Conservation (phyloP, 2,888 invertebrate genomes). For the Anarsia innoxiella region DNA sequence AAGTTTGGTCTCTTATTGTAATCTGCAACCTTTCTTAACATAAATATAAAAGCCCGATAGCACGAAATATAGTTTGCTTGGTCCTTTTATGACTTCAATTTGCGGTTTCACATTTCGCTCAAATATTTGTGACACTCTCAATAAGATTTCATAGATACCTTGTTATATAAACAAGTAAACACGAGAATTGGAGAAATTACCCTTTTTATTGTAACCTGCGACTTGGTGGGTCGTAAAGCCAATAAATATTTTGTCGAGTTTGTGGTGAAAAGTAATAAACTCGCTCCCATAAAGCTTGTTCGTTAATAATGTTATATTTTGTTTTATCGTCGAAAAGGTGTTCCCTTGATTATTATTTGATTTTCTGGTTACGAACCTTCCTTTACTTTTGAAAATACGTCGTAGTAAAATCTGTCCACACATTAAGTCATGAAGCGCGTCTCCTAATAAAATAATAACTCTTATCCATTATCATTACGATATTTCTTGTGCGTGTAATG, state of each 20-base stretch:
- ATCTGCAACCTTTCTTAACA: background rate
- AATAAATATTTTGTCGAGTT: slow-evolving; percentile 36
- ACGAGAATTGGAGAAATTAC: slow-evolving; percentile 20
- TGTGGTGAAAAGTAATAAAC: slow-evolving; percentile 29
- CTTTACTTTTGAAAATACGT: background rate
- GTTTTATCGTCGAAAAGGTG: slow-evolving; percentile 31
- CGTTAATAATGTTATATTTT: slow-evolving; percentile 29
- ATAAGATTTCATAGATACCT: too few species aligned
- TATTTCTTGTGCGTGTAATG: too few species aligned
- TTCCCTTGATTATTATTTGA: slow-evolving; percentile 17
- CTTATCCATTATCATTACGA: too few species aligned
- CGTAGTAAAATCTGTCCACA: too few species aligned
- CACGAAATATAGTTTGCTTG: too few species aligned
- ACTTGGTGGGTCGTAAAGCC: slow-evolving; percentile 19
- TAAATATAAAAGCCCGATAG: background rate
- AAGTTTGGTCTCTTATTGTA: background rate
- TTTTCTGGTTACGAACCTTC: slow-evolving; percentile 6
- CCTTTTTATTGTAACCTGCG: slow-evolving; percentile 24
- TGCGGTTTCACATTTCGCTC: background rate
- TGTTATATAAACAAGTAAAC: slow-evolving; percentile 15
- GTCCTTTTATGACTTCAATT: background rate
- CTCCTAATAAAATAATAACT: too few species aligned
- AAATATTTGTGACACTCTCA: background rate
- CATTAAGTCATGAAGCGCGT: too few species aligned
- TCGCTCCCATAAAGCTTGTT: slow-evolving; percentile 27